A percentile compares a stretch with the other conserved stretches of the same genome.
These are phyloP conservation scores for Melipona quadrifasciata DNA, from an alignment of 1,140 invertebrate genomes.

Conservation along the genomic window DNA sequence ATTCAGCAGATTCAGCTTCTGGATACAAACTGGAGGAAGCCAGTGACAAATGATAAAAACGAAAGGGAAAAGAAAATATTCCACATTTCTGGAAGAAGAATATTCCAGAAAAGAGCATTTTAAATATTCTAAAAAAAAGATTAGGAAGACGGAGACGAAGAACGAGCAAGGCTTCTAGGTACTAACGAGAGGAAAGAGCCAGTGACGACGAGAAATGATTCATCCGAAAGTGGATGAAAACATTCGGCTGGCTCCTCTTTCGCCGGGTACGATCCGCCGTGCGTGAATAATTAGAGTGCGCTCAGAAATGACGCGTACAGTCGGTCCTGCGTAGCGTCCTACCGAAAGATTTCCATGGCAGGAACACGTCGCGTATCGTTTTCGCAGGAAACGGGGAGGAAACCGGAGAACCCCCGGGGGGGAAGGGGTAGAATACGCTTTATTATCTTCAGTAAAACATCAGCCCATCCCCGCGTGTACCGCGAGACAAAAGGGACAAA, in stretches of 20 bases:
- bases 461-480: constrained; percentile 3
- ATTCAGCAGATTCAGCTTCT: background rate
- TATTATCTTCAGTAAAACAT: constrained; percentile 58
- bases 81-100: too few species aligned
- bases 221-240: constrained; percentile 4
- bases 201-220: constrained; percentile 2
- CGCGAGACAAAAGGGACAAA: constrained; percentile 53
- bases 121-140: background rate
- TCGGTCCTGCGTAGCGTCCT: background rate
- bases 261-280: constrained; percentile 23
- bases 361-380: constrained; percentile 24
- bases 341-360: constrained; percentile 48
- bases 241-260: constrained; percentile 17
- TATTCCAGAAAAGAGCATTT: too few species aligned
- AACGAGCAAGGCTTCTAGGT: background rate
- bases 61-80: too few species aligned
- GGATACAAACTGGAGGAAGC: background rate
- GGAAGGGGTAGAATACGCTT: constrained; percentile 48
- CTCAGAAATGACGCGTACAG: constrained; percentile 35
- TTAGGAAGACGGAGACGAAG: background rate
- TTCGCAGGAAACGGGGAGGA: constrained; percentile 26
- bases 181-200: background rate
- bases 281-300: constrained; percentile 57
- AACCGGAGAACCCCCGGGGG: background rate
- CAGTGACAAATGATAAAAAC: too few species aligned